Base-by-base conservation (phyloP, 2,797 vertebrate genomes). In the Moxostoma hubbsi region DNA sequence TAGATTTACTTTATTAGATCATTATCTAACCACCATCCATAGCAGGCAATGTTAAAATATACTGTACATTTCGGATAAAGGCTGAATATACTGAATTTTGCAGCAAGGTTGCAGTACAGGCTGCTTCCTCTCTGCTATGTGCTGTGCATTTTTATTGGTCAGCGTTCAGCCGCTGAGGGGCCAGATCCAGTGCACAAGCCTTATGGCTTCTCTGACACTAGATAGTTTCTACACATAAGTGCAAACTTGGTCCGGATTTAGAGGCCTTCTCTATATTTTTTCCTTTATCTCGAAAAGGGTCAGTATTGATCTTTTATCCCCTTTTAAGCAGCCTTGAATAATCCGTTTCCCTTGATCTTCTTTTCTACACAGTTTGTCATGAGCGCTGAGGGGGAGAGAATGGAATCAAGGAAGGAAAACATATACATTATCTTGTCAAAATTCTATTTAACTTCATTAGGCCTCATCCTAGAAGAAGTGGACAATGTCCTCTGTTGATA, bases 271-370 rank as follows among this genome's bases (percentile, higher is more conserved):
- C 45, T 83, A 80, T 79, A 78, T 81, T 64, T 76, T 36, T 72
- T 82, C 76, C 61, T 72, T 68, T 82, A 68, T 50, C 73, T 69
- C 46, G 66, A 84, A 87, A 81, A 74, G 82, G 87, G 84, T 88
- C 81, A 87, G 82, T 88, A 92, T 90, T 85, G 89, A 90, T 88
- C 87, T 88, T 88, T 87, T 84, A 87, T 87, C 85, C 85, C 81
- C 82, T 80, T 83, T 84, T 79, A 85, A 86, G 78, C 70, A 70
- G 77, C 69, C 54, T 75, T 86, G 77, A 89, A 90, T 88, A 88
- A 91, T 88, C 81, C 61, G 81, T 86, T 88, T 86, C 76, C 80
- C 78, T 72, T 61, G 71, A 49, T 79, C 82, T 84, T 88, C 84
- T 82, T 76, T 81, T 82, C 81, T 70, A 84, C 63, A 61, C 77